Evolutionary conservation across 2,888 invertebrate species (phyloP).

Genomic region (Ischnus inquisitorius): DNA sequence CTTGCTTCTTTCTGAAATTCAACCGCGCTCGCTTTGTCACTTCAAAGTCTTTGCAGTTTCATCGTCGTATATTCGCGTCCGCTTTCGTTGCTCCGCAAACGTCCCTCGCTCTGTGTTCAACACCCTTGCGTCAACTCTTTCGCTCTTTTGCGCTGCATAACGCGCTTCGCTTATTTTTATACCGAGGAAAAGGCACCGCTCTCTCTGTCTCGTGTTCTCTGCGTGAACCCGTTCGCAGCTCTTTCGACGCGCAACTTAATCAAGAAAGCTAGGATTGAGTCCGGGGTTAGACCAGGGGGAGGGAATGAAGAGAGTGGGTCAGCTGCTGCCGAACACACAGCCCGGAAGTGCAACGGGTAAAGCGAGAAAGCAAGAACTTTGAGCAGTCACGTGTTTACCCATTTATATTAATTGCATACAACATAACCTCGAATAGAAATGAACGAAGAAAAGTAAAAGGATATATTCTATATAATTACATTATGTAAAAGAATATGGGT

Average conservation of each 20-base stretch:
- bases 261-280: constrained; percentile 36
- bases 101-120: constrained; percentile 1
- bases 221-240: constrained; percentile 41
- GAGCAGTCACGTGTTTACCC: constrained; percentile 10
- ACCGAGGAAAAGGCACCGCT: constrained; percentile 5
- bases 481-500: constrained; percentile 7
- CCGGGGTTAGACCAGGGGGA: background rate
- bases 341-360: background rate
- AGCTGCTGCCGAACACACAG: constrained; percentile 21
- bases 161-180: constrained; percentile 57
- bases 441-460: constrained; percentile 14
- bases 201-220: constrained; percentile 5
- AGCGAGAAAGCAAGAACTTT: constrained; percentile 3
- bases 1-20: constrained; percentile 29
- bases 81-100: constrained; percentile 20
- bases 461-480: constrained; percentile 9
- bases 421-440: constrained; percentile 45
- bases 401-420: constrained; percentile 48
- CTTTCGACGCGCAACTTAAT: constrained; percentile 59
- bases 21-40: constrained; percentile 68
- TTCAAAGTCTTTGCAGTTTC: constrained; percentile 62
- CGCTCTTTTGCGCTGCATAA: constrained; percentile 69
- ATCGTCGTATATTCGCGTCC: constrained; percentile 42
- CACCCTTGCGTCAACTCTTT: constrained; percentile 48
- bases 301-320: constrained; percentile 38